phyloP scores from a whole-genome alignment of 2,113 vertebrate species.

The Mirza zaza region DNA sequence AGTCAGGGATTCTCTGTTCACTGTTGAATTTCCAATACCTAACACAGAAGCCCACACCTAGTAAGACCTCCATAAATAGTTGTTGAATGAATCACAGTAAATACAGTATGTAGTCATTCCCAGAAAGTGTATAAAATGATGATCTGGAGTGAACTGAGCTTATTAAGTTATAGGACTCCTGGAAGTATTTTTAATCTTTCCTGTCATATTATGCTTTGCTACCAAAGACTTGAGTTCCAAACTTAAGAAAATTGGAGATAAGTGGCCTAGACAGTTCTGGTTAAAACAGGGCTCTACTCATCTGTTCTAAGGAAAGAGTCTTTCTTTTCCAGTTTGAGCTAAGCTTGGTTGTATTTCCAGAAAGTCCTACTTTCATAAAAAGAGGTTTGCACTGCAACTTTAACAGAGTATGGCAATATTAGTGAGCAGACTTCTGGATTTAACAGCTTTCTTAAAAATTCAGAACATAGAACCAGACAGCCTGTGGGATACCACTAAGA shows the following conservation, averaged over 20 bases:
- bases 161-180: not conserved
- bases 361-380: conserved; percentile 31
- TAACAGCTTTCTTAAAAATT: conserved; percentile 62
- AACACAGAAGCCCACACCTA: not conserved
- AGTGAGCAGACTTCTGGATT: conserved; percentile 50
- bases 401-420: not conserved
- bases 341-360: conserved; percentile 9
- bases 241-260: not conserved
- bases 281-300: not conserved
- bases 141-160: not conserved
- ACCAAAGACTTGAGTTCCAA: not conserved
- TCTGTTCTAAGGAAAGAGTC: not conserved
- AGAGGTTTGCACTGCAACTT: not conserved
- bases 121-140: not conserved
- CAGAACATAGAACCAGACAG: conserved; percentile 50
- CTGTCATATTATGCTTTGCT: not conserved
- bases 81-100: not conserved
- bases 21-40: not conserved
- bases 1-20: not conserved
- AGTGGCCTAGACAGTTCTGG: not conserved
- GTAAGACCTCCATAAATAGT: not conserved
- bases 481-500: conserved; percentile 9
- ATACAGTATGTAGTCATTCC: not conserved
- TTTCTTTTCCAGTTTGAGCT: not conserved
- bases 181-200: not conserved